Conservation (phyloP, 2,113 vertebrate species). For the Rhizomys pruinosus region DNA sequence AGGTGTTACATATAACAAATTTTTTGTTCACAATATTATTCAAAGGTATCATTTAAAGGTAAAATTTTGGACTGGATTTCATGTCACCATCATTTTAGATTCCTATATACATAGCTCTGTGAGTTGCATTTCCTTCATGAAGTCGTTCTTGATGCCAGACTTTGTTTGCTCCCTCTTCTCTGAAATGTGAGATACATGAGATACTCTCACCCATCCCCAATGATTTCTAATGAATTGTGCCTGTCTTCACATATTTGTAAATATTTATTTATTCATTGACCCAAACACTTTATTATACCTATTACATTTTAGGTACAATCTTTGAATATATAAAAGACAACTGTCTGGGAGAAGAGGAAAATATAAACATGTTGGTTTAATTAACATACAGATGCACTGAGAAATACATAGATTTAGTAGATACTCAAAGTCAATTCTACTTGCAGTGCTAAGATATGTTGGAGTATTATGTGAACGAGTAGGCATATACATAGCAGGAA, state of each 20-base stretch:
- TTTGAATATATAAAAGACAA: neutral
- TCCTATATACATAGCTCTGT: neutral
- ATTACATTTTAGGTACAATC: neutral
- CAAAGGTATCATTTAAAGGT: neutral
- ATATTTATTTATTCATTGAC: neutral
- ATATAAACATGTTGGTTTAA: neutral
- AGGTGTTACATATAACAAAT: neutral
- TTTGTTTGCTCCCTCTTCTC: neutral
- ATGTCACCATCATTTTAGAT: neutral
- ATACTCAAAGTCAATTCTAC: neutral
- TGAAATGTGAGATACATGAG: neutral
- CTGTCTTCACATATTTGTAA: neutral
- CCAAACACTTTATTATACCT: neutral
- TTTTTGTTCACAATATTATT: neutral
- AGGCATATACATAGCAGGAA: neutral
- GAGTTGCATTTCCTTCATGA: neutral
- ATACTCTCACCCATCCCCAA: neutral
- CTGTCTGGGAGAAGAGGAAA: neutral
- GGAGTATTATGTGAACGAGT: neutral
- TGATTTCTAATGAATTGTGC: neutral
- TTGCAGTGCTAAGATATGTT: neutral
- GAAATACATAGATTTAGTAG: neutral
- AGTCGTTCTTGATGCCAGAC: neutral
- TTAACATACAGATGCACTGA: neutral
- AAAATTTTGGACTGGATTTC: neutral